phyloP scores from a whole-genome alignment of 53 echinoderm and acorn worm genomes.

The Luidia sarsii region DNA sequence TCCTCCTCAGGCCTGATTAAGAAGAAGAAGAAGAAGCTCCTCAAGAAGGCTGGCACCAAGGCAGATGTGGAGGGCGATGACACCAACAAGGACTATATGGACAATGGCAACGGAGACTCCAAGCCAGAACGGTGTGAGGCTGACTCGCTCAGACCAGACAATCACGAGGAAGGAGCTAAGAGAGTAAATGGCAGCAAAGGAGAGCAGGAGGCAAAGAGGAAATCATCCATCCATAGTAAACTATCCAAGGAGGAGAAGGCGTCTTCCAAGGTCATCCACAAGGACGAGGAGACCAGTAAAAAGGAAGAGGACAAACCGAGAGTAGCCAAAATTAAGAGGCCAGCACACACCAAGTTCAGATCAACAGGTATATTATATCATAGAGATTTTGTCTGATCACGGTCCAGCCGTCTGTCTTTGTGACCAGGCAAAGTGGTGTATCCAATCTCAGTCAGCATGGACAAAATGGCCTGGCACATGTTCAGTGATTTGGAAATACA shows the following conservation, averaged over 20 bases:
- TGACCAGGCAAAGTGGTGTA: too few species aligned
- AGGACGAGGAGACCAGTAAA: constrained; percentile 8
- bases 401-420: too few species aligned
- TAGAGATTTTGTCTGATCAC: too few species aligned
- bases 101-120: background rate
- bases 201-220: background rate
- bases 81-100: background rate
- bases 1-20: constrained; percentile 4
- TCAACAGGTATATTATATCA: constrained; percentile 81
- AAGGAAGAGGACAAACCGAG: constrained; percentile 36
- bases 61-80: background rate
- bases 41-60: background rate
- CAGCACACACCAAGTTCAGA: constrained; percentile 86
- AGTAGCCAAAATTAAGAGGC: constrained; percentile 62
- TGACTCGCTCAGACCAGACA: background rate
- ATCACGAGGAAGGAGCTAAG: constrained; percentile 23
- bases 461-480: too few species aligned
- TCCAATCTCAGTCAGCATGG: too few species aligned
- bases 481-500: too few species aligned
- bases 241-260: constrained; percentile 8
- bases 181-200: background rate
- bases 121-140: background rate
- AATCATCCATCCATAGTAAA: background rate
- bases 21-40: constrained; percentile 28
- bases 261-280: background rate